phyloP scores from a whole-genome alignment of 2,797 vertebrate species.

The Xerus rutilus region DNA sequence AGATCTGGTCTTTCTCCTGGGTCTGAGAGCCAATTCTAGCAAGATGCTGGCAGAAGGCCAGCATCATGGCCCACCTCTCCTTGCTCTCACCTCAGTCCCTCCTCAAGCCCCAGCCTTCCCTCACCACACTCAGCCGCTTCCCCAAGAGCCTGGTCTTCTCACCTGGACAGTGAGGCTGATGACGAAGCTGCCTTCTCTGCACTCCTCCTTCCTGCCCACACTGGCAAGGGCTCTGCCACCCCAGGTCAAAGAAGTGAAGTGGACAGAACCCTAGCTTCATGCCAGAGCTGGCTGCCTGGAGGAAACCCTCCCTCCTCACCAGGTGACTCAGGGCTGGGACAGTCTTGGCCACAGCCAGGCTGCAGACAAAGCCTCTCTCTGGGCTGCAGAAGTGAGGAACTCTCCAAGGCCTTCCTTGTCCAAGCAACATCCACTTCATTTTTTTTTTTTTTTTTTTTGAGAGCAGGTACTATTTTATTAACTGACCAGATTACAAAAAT shows the following conservation, averaged over 20 bases:
- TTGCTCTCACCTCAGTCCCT: neutral
- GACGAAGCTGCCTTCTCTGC: neutral
- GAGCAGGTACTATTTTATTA: no score
- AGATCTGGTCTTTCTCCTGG: neutral
- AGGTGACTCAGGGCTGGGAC: neutral
- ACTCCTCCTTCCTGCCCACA: neutral
- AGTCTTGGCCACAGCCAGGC: neutral
- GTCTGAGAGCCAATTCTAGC: neutral
- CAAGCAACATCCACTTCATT: neutral
- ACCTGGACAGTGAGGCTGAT: neutral
- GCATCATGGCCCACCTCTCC: no score
- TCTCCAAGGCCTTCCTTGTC: neutral
- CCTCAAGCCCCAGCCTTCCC: neutral
- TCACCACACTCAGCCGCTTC: no score
- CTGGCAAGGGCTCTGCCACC: no score
- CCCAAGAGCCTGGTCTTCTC: neutral
- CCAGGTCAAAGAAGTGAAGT: neutral
- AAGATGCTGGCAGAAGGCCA: neutral
- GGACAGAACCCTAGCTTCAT: neutral
- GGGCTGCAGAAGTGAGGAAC: neutral
- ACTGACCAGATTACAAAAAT: no score
- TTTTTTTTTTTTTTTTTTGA: no score
- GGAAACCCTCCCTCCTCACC: neutral
- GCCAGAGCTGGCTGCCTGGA: neutral
- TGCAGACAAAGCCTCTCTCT: neutral